These are phyloP conservation scores for Aurelia aurita DNA, from an alignment of 30 jellyfish, hydroid and myxozoan genomes.

Conservation along the genomic window DNA sequence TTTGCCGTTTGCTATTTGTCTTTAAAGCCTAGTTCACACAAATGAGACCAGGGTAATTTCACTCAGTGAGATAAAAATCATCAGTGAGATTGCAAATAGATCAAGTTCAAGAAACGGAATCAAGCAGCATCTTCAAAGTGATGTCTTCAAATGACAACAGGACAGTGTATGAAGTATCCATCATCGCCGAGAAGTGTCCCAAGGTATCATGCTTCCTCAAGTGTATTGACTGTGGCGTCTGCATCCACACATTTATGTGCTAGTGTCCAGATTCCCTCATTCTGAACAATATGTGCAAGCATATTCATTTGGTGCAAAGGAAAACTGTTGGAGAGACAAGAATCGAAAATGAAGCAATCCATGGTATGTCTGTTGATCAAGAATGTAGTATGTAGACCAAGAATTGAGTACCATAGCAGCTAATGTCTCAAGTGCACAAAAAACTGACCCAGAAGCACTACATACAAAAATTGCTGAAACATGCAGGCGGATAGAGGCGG, in stretches of 20 bases:
- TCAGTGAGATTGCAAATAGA: neutral
- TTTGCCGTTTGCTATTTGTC: no score
- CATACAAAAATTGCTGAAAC: neutral
- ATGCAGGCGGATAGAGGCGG: neutral
- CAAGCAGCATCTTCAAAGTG: neutral
- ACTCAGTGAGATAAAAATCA: no score
- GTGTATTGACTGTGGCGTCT: constrained; percentile 1
- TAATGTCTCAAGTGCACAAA: neutral
- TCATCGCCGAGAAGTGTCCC: neutral
- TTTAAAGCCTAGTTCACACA: no score
- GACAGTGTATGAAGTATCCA: neutral
- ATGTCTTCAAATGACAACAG: neutral
- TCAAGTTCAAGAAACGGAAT: neutral
- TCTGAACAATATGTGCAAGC: constrained; percentile 22
- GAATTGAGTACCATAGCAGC: constrained; percentile 6
- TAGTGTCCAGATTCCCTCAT: constrained; percentile 19
- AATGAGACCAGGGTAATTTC: no score
- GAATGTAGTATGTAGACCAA: constrained; percentile 7
- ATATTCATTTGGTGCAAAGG: constrained; percentile 11
- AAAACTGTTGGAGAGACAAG: neutral
- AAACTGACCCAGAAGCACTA: constrained; percentile 7
- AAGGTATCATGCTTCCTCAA: neutral
- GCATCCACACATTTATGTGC: constrained; percentile 13
- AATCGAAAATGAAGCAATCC: neutral
- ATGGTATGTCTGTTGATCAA: constrained; percentile 2